Conservation (phyloP, 2,797 vertebrate species). For the Halcyon chelicuti region DNA sequence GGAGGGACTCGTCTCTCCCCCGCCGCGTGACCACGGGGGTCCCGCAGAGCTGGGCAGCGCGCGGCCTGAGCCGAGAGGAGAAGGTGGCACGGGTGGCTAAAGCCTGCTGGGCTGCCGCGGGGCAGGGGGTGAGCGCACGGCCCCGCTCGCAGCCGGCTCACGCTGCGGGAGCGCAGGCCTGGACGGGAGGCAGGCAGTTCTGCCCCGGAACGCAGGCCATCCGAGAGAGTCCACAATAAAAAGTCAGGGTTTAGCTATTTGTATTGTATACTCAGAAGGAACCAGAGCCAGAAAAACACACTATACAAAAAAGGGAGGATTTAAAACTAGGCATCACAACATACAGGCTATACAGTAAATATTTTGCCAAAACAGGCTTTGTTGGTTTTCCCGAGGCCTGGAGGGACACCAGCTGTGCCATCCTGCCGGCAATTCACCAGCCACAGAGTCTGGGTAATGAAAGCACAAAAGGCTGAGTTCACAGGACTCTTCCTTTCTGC, state of each 20-base stretch:
- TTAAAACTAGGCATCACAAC: background rate
- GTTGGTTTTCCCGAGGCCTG: background rate
- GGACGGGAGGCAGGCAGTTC: no score
- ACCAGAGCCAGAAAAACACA: background rate
- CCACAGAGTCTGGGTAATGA: background rate
- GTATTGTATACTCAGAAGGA: background rate
- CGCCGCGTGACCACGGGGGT: background rate
- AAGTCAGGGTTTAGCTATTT: background rate
- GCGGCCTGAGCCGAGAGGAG: no score
- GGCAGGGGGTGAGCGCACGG: no score
- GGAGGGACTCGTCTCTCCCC: background rate
- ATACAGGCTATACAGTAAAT: background rate
- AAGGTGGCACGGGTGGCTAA: background rate
- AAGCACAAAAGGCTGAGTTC: background rate
- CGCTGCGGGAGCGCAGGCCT: no score
- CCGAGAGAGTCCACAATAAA: background rate
- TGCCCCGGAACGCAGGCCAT: background rate
- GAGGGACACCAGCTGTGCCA: background rate
- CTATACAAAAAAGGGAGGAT: background rate
- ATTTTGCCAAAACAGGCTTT: background rate
- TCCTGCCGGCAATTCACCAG: background rate
- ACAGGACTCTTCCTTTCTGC: background rate
- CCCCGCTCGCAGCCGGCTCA: no score
- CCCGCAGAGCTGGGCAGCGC: rapidly evolving
- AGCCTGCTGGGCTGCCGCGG: background rate